Evolutionary conservation across 1,140 invertebrate species (phyloP), one percentile per base, ranked within the genome.

Genomic region (Hesperophylax magnus): DNA sequence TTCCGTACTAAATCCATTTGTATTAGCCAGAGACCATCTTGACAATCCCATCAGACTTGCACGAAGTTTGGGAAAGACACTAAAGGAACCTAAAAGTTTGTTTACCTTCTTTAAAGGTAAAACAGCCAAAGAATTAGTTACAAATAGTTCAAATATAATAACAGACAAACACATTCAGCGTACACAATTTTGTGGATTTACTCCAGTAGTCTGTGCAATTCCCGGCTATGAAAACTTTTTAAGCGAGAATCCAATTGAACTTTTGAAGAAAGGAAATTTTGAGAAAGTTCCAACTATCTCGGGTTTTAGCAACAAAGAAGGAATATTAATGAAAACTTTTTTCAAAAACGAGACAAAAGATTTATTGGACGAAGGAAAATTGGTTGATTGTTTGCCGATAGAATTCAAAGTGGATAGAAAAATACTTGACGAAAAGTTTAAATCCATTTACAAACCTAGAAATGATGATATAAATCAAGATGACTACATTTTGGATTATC

Each of bases 1-100:
- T 0, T 90, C 89, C 0, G 84, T 90, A 15, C 84, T 92, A 67
- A 86, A 88, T 34, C 88, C 86, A 31, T 95, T 94, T 94, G 91
- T 93, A 22, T 89, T 92, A 22, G 89, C 92, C 61, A 86, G 87
- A 34, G 88, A 92, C 67, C 87, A 92, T 0, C 86, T 89, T 69
- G 87, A 90, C 78, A 89, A 92, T 82, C 91, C 93, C 17, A 54
- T 67, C 22, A 14, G 54, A 56, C 15, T 82, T 56, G 71, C 39
- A 14, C 31, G 76, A 31, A 27, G 20, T 22, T 58, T 82, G 6
- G 77, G 61, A 17, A 34, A 61, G 15, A 54, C 76, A 17, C 34
- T 24, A 11, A 78, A 61, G 24, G 81, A 86, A 61, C 84, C 86
- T 39, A 79, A 86, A 72, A 79, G 86, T 53, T 74, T 90, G 34